Conservation (phyloP, 2,888 invertebrate genomes). For the Apamea sordens region DNA sequence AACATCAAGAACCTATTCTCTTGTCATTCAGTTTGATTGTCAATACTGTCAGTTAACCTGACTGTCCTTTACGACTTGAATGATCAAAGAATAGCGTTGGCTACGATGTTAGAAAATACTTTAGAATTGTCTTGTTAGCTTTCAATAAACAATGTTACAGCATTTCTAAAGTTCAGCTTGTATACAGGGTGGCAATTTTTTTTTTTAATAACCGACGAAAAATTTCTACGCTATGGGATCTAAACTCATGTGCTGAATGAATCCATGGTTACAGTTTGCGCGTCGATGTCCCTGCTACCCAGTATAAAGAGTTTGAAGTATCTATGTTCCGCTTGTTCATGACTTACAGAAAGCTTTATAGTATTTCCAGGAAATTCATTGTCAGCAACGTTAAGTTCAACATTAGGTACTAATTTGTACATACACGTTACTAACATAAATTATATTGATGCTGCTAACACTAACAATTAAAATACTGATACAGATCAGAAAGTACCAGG, state of each 20-base stretch:
- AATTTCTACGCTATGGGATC: too few species aligned
- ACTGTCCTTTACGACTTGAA: conserved; percentile 52
- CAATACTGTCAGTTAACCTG: conserved; percentile 51
- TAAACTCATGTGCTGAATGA: too few species aligned
- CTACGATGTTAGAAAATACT: conserved; percentile 31
- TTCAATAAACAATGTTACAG: conserved; percentile 33
- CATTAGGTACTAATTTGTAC: background rate
- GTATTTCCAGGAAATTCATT: background rate
- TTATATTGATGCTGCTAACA: conserved; percentile 6
- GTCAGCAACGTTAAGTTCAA: background rate
- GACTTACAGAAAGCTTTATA: background rate
- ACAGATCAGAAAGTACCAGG: conserved; percentile 39
- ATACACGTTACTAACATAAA: background rate
- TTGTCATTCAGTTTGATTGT: conserved; percentile 59
- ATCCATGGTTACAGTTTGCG: too few species aligned
- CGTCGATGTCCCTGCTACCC: too few species aligned
- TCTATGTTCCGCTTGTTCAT: background rate
- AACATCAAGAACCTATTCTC: conserved; percentile 59
- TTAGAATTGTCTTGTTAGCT: conserved; percentile 43
- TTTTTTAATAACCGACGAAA: too few species aligned
- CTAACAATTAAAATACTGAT: background rate
- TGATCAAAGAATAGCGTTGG: conserved; percentile 37
- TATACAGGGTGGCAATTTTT: background rate
- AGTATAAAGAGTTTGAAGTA: conserved; percentile 3
- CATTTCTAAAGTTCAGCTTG: conserved; percentile 16